phyloP scores from a whole-genome alignment of 2,113 vertebrate species.

The Candoia aspera region DNA sequence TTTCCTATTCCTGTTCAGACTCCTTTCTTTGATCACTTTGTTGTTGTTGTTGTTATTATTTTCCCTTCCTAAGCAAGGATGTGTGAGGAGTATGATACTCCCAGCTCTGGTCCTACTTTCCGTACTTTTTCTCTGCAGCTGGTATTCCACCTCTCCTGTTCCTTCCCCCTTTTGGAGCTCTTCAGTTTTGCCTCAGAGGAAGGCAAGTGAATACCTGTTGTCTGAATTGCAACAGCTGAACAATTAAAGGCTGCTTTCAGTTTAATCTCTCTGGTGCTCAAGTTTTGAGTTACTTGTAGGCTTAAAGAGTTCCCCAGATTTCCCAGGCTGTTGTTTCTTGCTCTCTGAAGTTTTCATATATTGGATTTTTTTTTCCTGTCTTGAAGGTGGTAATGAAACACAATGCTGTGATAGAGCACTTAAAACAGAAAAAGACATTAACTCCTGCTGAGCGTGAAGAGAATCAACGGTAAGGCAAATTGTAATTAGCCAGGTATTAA shows the following conservation, averaged over 20 bases:
- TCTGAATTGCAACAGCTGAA: not conserved
- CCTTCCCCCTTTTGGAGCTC: not conserved
- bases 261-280: not conserved
- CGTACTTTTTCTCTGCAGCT: not conserved
- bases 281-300: not conserved
- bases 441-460: slow-evolving; percentile 93
- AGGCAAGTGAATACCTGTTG: not conserved
- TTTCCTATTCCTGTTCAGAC: not conserved
- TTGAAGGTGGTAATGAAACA: slow-evolving; percentile 88
- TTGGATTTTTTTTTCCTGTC: slow-evolving; percentile 60
- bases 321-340: not conserved
- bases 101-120: not conserved
- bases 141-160: not conserved
- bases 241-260: not conserved
- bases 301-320: slow-evolving; percentile 30
- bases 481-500: not conserved
- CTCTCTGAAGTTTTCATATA: slow-evolving; percentile 47
- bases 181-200: not conserved
- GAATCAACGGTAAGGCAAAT: slow-evolving; percentile 88
- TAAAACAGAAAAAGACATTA: slow-evolving; percentile 92
- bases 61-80: not conserved
- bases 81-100: not conserved
- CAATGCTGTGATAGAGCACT: slow-evolving; percentile 89
- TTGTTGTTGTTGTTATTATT: not conserved
- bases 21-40: not conserved